Evolutionary conservation across 2,113 vertebrate species (phyloP).

Genomic region (Mus spicilegus): DNA sequence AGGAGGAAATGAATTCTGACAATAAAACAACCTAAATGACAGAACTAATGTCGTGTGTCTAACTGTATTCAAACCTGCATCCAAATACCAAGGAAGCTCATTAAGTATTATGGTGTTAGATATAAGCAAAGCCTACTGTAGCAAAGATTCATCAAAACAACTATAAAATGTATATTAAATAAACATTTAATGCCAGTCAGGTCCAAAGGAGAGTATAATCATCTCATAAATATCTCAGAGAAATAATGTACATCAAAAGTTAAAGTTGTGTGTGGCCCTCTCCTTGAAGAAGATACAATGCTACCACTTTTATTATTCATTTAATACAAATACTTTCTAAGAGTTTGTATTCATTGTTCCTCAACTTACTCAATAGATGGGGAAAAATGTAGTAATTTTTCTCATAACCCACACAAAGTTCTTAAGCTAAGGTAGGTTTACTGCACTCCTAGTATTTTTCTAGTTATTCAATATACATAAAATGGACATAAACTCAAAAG

Average conservation of each 20-base stretch:
- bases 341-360: not conserved
- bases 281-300: not conserved
- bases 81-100: not conserved
- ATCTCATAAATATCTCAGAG: not conserved
- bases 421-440: not conserved
- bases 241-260: not conserved
- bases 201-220: not conserved
- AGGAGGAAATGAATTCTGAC: not conserved
- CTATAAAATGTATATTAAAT: constrained; percentile 9
- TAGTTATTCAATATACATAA: not conserved
- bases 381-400: not conserved
- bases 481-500: not conserved
- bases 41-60: not conserved
- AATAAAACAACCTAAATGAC: not conserved
- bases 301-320: not conserved
- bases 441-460: not conserved
- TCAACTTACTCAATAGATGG: not conserved
- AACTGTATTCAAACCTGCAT: not conserved
- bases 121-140: not conserved
- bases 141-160: not conserved
- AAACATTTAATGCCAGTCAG: not conserved
- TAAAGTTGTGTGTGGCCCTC: not conserved
- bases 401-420: not conserved
- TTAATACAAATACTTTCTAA: not conserved
- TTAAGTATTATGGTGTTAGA: not conserved